Percentiles rank a stretch among this genome's conserved stretches.
Evolutionary conservation across 2,888 invertebrate genomes (phyloP).

Genomic region (Stramonita haemastoma): DNA sequence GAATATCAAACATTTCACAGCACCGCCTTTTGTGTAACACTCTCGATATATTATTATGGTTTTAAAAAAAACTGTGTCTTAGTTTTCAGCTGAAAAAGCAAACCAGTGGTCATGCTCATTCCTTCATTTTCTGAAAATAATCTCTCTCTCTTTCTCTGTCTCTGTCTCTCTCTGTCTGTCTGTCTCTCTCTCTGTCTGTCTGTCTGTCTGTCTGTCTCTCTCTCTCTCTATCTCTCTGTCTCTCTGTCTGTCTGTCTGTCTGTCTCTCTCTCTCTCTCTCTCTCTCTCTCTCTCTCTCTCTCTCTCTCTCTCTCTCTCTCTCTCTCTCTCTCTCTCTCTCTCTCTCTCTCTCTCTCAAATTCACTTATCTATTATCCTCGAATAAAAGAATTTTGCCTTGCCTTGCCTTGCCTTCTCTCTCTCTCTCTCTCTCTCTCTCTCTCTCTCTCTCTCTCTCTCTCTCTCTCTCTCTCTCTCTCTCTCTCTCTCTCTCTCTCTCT

Average conservation of each 20-base stretch:
- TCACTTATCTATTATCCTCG: not conserved
- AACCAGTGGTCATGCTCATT: too few relatives aligned
- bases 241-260: not conserved
- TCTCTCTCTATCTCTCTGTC: not conserved
- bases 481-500: not conserved
- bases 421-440: slow-evolving; percentile 56
- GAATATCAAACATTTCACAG: too few relatives aligned
- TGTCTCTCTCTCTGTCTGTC: too few relatives aligned
- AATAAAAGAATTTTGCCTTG: not conserved
- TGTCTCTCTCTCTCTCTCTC: not conserved
- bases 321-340: slow-evolving; percentile 5
- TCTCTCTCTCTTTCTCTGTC: too few relatives aligned
- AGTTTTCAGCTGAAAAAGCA: too few relatives aligned
- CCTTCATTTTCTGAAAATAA: too few relatives aligned
- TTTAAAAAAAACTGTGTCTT: too few relatives aligned
- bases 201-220: too few relatives aligned
- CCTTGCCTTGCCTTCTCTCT: slow-evolving; percentile 53
- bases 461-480: too few relatives aligned
- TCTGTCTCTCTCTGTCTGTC: too few relatives aligned
- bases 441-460: not conserved
- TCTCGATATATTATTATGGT: too few relatives aligned
- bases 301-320: not conserved
- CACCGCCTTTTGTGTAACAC: too few relatives aligned
- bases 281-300: not conserved
- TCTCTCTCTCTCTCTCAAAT: not conserved